These are phyloP conservation scores for Arctocebus calabarensis DNA, from an alignment of 2,797 vertebrate genomes.

Conservation along the genomic window DNA sequence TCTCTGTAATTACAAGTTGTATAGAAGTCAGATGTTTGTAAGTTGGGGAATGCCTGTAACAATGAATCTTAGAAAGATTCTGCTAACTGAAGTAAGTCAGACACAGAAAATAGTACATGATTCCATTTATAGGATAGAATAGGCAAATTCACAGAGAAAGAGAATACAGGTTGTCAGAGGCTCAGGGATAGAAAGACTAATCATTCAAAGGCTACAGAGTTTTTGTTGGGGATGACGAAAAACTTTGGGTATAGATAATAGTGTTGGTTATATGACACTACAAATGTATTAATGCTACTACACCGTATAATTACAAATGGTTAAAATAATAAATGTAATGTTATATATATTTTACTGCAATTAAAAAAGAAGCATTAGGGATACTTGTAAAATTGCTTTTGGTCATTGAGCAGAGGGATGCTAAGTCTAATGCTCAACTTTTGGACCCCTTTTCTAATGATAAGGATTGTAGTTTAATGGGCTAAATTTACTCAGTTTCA, in stretches of 20 bases:
- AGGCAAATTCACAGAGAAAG: slow-evolving; percentile 11
- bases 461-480: not conserved
- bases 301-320: slow-evolving; percentile 7
- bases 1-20: too few species aligned
- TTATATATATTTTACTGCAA: not conserved
- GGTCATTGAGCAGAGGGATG: not conserved
- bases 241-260: not conserved
- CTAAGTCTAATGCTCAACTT: not conserved
- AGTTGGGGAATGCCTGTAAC: too few species aligned
- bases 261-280: not conserved
- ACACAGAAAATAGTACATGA: not conserved
- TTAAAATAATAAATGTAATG: slow-evolving; percentile 13
- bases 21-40: too few species aligned
- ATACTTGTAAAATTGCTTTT: slow-evolving; percentile 28
- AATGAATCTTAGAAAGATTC: not conserved
- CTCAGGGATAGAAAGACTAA: not conserved
- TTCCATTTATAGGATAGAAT: not conserved
- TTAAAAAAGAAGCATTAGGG: slow-evolving; percentile 25
- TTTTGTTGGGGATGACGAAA: not conserved
- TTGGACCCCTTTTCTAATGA: not conserved
- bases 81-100: not conserved
- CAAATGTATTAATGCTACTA: not conserved
- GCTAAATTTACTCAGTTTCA: slow-evolving; percentile 31
- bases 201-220: not conserved
- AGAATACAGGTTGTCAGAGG: not conserved